Evolutionary conservation across 2,888 invertebrate genomes (phyloP).

Genomic region (Lasius platythorax): DNA sequence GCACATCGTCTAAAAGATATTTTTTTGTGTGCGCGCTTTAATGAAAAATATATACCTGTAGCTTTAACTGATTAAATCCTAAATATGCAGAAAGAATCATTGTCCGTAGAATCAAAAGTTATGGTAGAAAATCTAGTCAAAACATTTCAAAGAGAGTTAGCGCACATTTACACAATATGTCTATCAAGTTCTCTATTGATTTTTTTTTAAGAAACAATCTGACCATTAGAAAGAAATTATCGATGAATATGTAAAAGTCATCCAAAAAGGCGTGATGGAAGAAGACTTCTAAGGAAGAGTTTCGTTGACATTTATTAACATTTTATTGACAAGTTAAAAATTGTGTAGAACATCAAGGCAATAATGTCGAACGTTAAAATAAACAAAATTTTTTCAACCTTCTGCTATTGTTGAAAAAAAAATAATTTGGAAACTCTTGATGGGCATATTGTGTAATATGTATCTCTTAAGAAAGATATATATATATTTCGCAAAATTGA

Average conservation of each 20-base stretch:
- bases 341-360: neutral
- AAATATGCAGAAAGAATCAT: neutral
- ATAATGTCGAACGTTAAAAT: too few relatives aligned
- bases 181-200: neutral
- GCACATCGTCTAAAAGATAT: neutral
- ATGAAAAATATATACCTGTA: neutral
- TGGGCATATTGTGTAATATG: neutral
- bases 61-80: constrained; percentile 31
- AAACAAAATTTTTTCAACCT: neutral
- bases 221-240: neutral
- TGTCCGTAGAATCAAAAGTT: constrained; percentile 2
- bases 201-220: neutral
- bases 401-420: neutral
- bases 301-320: neutral
- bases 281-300: neutral
- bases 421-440: neutral
- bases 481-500: constrained; percentile 50
- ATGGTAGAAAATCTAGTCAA: constrained; percentile 70
- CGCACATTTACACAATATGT: constrained; percentile 29
- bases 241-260: neutral
- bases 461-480: neutral
- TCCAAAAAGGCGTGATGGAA: neutral
- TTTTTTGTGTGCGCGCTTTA: neutral
- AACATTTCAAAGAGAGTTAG: constrained; percentile 40
- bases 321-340: neutral